Base-by-base conservation (phyloP, 1,140 invertebrate genomes). In the Euwallacea similis region DNA sequence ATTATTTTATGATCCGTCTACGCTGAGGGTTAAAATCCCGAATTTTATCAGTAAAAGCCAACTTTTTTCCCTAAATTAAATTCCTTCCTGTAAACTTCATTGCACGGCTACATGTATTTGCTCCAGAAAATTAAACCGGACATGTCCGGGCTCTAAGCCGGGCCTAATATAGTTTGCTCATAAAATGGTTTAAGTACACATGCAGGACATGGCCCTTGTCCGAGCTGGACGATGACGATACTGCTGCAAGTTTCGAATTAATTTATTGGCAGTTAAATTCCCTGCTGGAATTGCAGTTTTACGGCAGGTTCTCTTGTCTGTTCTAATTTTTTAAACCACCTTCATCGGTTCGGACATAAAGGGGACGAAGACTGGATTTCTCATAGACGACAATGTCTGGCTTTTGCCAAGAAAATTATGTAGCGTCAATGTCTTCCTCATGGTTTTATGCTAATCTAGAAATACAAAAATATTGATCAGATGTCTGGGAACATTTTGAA, bases 1-100 rank as follows among this genome's bases (percentile, higher is more conserved):
- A 68, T 68, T 68, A 68, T 68, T 68, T 68, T 68, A 68, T 68
- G 66, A 68, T 47, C 42, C 66, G 66, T 60, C 66, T 41, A 66
- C 33, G 21, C 53, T 16, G 61, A 63, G 42, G 44, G 61, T 16
- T 42, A 21, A 63, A 63, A 58, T 58, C 21, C 55, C 21, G 21
- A 58, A 58, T 58, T 50, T 50, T 11, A 50, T 33, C 21, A 33
- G 21, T 33, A 33, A 33, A 33, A 33, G 21, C 21, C 21, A 33
- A 33, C 21, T 33, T 33, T 33, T 33, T 33, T 33, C 21, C 21
- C 21, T 33, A 33, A 33, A 33, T 33, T 33, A 33, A 33, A 33
- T 33, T 33, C 21, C 21, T 33, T 33, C 21, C 21, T 33, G 21
- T 33, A 33, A 33, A 33, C 21, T 33, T 33, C 21, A 33, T 33